These are phyloP conservation scores for Mesodorylaimus sp. DNA, from an alignment of 2,888 invertebrate species.

Conservation along the genomic window DNA sequence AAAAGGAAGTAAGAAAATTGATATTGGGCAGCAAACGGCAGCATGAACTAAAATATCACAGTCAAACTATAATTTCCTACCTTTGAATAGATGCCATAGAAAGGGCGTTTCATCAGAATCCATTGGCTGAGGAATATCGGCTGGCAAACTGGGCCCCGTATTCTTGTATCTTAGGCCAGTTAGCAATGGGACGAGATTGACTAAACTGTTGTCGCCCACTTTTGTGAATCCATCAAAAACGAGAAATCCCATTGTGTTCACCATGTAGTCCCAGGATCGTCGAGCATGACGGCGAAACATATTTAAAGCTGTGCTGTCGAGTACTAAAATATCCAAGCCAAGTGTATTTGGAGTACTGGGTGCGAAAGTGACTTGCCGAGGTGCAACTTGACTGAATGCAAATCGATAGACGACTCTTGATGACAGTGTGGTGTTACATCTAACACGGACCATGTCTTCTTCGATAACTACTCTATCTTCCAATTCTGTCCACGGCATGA, in stretches of 20 bases:
- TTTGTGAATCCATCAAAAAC: slow-evolving; percentile 73
- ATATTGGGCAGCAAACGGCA: too few species aligned
- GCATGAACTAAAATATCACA: too few species aligned
- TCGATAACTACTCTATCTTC: background rate
- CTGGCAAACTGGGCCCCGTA: slow-evolving; percentile 21
- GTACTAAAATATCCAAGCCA: background rate
- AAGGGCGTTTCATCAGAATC: background rate
- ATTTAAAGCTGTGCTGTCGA: background rate
- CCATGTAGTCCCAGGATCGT: slow-evolving; percentile 35
- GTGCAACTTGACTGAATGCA: background rate
- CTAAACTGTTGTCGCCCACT: slow-evolving; percentile 77
- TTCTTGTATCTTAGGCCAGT: slow-evolving; percentile 46
- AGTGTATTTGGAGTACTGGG: background rate
- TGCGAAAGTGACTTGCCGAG: background rate
- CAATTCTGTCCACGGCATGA: background rate
- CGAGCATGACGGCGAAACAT: background rate
- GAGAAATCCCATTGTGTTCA: slow-evolving; percentile 45
- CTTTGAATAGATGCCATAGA: background rate
- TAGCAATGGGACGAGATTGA: slow-evolving; percentile 60
- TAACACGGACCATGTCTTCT: too few species aligned
- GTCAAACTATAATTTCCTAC: too few species aligned
- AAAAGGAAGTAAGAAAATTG: too few species aligned
- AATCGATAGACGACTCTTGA: background rate
- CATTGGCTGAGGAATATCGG: too few species aligned
- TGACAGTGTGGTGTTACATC: too few species aligned